Percentiles rank a stretch among this genome's conserved stretches.
phyloP scores from a whole-genome alignment of 2,113 vertebrate genomes.

The Cyanoramphus novaezelandiae region DNA sequence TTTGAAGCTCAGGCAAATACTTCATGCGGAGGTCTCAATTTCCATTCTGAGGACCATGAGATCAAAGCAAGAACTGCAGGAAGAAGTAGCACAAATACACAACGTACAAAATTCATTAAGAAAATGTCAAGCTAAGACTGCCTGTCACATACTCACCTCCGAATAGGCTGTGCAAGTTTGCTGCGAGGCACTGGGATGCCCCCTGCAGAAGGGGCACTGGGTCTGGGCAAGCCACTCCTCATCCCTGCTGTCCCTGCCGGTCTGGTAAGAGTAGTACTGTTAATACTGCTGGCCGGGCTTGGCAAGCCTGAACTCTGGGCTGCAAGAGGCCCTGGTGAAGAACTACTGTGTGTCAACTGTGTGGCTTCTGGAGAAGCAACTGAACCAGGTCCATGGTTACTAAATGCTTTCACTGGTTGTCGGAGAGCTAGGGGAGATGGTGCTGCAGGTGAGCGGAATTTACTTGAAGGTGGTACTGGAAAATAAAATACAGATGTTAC shows the following conservation, averaged over 20 bases:
- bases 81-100: neutral
- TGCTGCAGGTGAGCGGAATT: conserved; percentile 88
- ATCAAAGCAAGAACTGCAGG: neutral
- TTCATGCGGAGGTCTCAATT: neutral
- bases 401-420: conserved; percentile 92
- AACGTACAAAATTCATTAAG: accelerated
- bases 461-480: conserved; percentile 94
- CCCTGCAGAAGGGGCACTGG: conserved; percentile 84
- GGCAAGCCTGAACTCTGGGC: conserved; percentile 70
- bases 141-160: conserved; percentile 80
- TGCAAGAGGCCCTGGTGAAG: conserved; percentile 73
- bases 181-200: conserved; percentile 94
- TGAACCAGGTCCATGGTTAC: conserved; percentile 78
- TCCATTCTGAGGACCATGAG: neutral
- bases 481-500: conserved; percentile 26
- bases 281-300: conserved; percentile 72
- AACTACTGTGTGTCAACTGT: conserved; percentile 73
- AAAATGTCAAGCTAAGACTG: neutral
- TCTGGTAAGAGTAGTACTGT: conserved; percentile 86
- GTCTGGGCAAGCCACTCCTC: conserved; percentile 91
- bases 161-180: conserved; percentile 95
- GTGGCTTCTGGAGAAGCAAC: conserved; percentile 69
- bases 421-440: conserved; percentile 91
- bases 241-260: conserved; percentile 78
- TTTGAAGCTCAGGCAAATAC: neutral